Percentiles rank a stretch among this genome's conserved stretches.
Conservation (phyloP, 2,797 vertebrate genomes). For the Channa striata region DNA sequence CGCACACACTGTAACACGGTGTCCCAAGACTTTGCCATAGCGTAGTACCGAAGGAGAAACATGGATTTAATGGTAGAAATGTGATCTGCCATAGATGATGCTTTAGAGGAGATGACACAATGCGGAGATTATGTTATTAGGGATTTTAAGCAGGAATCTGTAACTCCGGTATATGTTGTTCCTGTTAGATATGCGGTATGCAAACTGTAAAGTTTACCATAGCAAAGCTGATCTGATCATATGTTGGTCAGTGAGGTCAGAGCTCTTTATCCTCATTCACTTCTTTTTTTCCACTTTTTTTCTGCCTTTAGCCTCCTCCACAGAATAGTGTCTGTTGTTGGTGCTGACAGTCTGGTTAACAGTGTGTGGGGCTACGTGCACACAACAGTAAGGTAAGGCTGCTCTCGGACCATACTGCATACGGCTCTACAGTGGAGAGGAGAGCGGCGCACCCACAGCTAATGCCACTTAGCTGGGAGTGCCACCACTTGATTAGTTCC, state of each 20-base stretch:
- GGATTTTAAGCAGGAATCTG: too few species aligned
- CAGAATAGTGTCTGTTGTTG: conserved; percentile 61
- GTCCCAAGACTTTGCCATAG: too few species aligned
- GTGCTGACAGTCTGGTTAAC: conserved; percentile 64
- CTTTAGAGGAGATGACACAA: not conserved
- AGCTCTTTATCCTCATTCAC: not conserved
- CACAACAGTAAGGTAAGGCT: conserved; percentile 72
- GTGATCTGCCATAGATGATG: too few species aligned
- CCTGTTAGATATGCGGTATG: not conserved
- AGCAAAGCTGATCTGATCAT: not conserved
- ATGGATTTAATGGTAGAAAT: too few species aligned
- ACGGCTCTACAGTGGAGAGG: too few species aligned
- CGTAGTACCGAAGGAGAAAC: not conserved
- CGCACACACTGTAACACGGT: not conserved
- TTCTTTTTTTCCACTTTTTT: conserved; percentile 15
- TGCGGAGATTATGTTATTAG: not conserved
- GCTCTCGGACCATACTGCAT: too few species aligned
- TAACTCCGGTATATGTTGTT: too few species aligned
- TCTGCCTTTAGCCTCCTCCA: conserved; percentile 69
- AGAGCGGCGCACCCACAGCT: too few species aligned
- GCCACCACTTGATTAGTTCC: too few species aligned
- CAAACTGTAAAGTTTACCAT: not conserved
- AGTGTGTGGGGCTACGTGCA: conserved; percentile 75
- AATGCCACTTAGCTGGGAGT: too few species aligned
- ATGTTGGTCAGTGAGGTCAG: not conserved